Percentiles rank a stretch among this genome's conserved stretches.
phyloP scores from a whole-genome alignment of 1,140 invertebrate species.

The Orchestia grillus region DNA sequence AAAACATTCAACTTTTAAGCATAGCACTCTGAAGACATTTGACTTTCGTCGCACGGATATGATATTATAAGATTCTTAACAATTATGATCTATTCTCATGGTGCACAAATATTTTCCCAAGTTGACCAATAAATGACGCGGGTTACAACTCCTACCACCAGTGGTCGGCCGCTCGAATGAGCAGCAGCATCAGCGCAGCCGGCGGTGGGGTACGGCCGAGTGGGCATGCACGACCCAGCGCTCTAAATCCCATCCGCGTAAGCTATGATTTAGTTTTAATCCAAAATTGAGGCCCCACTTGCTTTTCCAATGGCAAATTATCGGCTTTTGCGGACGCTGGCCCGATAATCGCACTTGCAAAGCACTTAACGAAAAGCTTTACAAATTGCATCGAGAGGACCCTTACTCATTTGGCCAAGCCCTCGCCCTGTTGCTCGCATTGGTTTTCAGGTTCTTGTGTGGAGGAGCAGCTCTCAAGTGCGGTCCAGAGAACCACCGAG shows the following conservation, averaged over 20 bases:
- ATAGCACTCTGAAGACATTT: too few species aligned
- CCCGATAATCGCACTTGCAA: conserved; percentile 31
- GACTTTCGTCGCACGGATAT: background rate
- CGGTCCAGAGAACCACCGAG: background rate
- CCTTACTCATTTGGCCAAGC: background rate
- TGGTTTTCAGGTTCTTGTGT: background rate
- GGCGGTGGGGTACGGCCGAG: too few species aligned
- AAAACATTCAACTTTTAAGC: too few species aligned
- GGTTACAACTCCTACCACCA: background rate
- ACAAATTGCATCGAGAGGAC: conserved; percentile 28
- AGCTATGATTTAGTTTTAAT: background rate
- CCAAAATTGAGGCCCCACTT: background rate
- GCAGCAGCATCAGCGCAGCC: background rate
- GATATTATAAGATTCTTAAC: background rate
- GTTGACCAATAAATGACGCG: background rate
- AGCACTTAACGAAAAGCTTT: conserved; percentile 47
- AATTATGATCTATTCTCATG: background rate
- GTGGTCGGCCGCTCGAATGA: too few species aligned
- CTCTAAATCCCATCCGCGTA: background rate
- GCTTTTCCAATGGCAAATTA: conserved; percentile 39
- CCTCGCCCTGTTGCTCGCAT: background rate
- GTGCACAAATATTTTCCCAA: background rate
- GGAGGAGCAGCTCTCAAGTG: background rate
- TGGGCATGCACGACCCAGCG: background rate
- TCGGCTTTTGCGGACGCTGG: background rate